Evolutionary conservation across 1,140 invertebrate species (phyloP).

Genomic region (Bombus haemorrhoidalis): DNA sequence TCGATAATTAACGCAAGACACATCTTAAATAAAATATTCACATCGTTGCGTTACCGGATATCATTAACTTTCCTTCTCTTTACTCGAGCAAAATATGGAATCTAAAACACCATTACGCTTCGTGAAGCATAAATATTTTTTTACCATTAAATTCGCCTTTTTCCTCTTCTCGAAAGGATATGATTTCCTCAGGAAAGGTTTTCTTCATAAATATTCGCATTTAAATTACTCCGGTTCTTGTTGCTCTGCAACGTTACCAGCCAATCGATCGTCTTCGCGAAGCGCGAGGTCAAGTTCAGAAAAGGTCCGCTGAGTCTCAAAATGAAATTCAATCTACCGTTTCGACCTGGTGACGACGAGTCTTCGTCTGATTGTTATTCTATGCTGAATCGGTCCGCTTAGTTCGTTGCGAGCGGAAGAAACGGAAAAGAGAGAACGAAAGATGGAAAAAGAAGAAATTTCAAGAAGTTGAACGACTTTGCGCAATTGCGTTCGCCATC

Average conservation of each 20-base stretch:
- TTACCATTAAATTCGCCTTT: background rate
- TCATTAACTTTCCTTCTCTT: background rate
- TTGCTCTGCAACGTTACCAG: background rate
- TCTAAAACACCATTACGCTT: background rate
- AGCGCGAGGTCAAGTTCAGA: background rate
- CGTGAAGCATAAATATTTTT: background rate
- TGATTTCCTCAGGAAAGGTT: background rate
- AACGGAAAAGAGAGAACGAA: too few species aligned
- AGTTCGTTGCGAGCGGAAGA: background rate
- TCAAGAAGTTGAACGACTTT: conserved; percentile 14
- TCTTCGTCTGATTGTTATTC: background rate
- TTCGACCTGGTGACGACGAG: background rate
- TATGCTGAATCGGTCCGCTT: background rate
- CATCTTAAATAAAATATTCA: background rate
- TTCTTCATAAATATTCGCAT: conserved; percentile 3
- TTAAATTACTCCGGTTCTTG: background rate
- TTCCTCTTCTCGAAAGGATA: background rate
- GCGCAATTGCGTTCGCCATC: conserved; percentile 21
- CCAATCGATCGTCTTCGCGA: background rate
- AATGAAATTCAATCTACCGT: conserved; percentile 5
- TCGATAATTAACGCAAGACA: background rate
- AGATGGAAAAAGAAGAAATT: background rate
- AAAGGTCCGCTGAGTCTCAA: background rate
- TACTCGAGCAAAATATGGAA: background rate
- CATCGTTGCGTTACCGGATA: background rate